Percentiles rank a stretch among this genome's conserved stretches.
phyloP scores from a whole-genome alignment of 1,140 invertebrate genomes.

The Saccostrea cuccullata region DNA sequence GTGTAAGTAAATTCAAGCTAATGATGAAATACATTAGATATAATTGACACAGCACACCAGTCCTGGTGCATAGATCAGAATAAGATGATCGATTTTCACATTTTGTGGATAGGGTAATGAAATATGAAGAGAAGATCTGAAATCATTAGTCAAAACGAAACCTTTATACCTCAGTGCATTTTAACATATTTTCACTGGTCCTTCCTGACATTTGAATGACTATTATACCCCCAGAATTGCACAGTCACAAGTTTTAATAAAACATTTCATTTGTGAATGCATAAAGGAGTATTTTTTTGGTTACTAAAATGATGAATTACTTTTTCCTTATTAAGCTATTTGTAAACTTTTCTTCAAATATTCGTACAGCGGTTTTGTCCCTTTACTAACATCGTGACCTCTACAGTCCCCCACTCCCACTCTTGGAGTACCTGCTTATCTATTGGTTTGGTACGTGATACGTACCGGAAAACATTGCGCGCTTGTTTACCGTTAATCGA shows the following conservation, averaged over 20 bases:
- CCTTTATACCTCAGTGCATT: no score
- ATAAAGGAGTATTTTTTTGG: no score
- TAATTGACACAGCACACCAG: neutral
- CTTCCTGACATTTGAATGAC: no score
- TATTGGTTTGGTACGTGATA: constrained; percentile 4
- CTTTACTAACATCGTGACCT: neutral
- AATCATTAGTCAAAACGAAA: no score
- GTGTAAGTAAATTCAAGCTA: neutral
- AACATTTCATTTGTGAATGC: no score
- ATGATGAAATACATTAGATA: neutral
- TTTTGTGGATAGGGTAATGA: neutral
- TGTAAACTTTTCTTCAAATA: neutral
- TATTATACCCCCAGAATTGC: no score
- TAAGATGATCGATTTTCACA: constrained; percentile 15
- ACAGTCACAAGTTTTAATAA: no score
- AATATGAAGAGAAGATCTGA: neutral
- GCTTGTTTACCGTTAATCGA: constrained; percentile 6
- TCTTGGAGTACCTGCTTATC: neutral
- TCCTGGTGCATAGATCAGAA: constrained; percentile 1
- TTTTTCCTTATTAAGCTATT: neutral
- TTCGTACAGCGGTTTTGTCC: neutral
- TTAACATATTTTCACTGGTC: no score
- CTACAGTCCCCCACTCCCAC: neutral
- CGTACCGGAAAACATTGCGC: neutral
- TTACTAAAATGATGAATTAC: neutral